Evolutionary conservation across 2,113 vertebrate species (phyloP).

Genomic region (Eudyptes chrysolophus): DNA sequence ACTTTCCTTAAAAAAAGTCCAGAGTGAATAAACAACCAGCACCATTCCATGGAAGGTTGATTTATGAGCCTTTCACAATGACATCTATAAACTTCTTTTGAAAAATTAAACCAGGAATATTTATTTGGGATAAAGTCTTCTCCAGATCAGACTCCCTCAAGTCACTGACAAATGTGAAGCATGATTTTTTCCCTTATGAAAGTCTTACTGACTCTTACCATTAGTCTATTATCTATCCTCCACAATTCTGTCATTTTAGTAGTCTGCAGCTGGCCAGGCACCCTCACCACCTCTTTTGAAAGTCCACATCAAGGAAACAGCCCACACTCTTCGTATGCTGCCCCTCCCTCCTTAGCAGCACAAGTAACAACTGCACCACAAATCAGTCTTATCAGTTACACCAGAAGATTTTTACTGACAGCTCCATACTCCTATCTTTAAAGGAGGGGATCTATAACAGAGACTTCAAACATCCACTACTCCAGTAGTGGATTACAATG

Average conservation of each 20-base stretch:
- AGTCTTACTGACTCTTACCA: background rate
- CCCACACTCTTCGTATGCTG: background rate
- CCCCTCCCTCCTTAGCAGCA: background rate
- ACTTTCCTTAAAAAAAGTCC: background rate
- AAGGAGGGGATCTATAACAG: background rate
- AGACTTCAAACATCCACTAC: background rate
- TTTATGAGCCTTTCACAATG: background rate
- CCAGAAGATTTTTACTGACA: background rate
- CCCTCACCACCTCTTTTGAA: background rate
- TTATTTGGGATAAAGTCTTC: background rate
- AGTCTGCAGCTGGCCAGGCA: background rate
- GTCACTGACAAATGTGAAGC: background rate
- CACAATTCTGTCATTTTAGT: background rate
- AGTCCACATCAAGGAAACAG: accelerated
- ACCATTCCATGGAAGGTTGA: background rate
- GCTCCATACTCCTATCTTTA: background rate
- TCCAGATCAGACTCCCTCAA: background rate
- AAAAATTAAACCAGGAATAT: background rate
- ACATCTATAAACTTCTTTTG: background rate
- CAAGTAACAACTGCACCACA: background rate
- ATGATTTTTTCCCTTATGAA: background rate
- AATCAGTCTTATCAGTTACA: background rate
- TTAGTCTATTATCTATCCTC: background rate
- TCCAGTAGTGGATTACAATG: background rate
- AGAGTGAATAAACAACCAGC: background rate